phyloP scores from a whole-genome alignment of 2,888 invertebrate genomes.

The Drosophila planitibia region DNA sequence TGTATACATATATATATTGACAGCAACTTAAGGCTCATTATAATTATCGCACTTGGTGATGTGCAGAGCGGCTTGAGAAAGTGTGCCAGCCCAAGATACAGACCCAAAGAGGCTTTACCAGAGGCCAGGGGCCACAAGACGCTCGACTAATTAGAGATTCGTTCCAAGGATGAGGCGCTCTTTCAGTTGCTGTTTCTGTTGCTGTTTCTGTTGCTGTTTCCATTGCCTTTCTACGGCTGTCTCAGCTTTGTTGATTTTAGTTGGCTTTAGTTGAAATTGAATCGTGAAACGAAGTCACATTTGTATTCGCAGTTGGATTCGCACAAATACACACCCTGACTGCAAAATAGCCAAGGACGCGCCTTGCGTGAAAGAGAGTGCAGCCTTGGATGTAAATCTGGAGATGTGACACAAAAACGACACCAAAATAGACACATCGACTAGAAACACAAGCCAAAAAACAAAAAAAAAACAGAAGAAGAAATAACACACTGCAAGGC shows the following conservation, averaged over 20 bases:
- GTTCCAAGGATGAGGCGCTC: constrained; percentile 32
- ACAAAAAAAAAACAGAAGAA: background rate
- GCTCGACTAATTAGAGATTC: constrained; percentile 51
- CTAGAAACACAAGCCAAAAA: constrained; percentile 8
- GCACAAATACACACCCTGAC: constrained; percentile 1
- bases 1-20: constrained; percentile 29
- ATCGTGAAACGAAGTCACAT: constrained; percentile 41
- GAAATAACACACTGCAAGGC: background rate
- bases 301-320: constrained; percentile 12
- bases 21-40: constrained; percentile 42
- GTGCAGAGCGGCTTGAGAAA: constrained; percentile 17
- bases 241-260: constrained; percentile 43
- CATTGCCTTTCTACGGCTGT: background rate
- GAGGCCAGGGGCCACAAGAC: constrained; percentile 10
- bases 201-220: background rate
- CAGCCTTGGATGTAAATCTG: constrained; percentile 51
- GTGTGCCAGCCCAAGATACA: constrained; percentile 30
- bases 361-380: background rate
- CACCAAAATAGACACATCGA: constrained; percentile 25
- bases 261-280: constrained; percentile 38
- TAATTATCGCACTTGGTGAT: constrained; percentile 35
- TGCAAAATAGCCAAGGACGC: constrained; percentile 39
- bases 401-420: background rate
- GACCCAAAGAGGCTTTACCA: constrained; percentile 6
- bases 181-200: background rate